These are phyloP conservation scores for Zaprionus davidi DNA, from an alignment of 1,140 invertebrate genomes.

Conservation along the genomic window DNA sequence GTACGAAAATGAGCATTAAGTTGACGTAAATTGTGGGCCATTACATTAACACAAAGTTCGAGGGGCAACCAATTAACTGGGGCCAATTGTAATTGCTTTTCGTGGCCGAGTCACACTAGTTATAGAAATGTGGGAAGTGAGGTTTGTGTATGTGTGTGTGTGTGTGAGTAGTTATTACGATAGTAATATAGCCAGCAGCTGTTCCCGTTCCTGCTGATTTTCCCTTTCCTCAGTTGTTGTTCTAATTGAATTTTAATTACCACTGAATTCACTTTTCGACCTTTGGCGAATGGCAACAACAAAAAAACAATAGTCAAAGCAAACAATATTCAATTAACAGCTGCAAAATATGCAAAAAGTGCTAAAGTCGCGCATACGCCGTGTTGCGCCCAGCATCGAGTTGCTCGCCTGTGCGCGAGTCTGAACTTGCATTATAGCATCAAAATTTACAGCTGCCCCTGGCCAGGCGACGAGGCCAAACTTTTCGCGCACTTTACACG, in stretches of 20 bases:
- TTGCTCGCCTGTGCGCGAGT: neutral
- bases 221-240: slow-evolving; percentile 11
- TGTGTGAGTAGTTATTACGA: slow-evolving; percentile 19
- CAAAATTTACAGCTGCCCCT: slow-evolving; percentile 44
- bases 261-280: slow-evolving; percentile 64
- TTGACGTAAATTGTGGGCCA: slow-evolving; percentile 84
- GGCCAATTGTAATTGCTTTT: slow-evolving; percentile 71
- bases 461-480: slow-evolving; percentile 42
- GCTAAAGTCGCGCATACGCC: slow-evolving; percentile 63
- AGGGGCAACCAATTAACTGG: slow-evolving; percentile 62
- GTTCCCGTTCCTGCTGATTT: slow-evolving; percentile 13
- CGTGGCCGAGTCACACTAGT: slow-evolving; percentile 12
- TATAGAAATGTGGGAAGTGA: slow-evolving; percentile 22
- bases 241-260: slow-evolving; percentile 82
- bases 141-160: neutral
- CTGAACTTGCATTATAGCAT: slow-evolving; percentile 57
- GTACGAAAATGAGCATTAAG: slow-evolving; percentile 73
- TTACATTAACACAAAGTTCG: slow-evolving; percentile 73
- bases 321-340: slow-evolving; percentile 27
- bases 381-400: slow-evolving; percentile 16
- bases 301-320: slow-evolving; percentile 4
- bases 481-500: slow-evolving; percentile 63
- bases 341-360: slow-evolving; percentile 45
- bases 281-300: slow-evolving; percentile 17
- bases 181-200: slow-evolving; percentile 29